Base-by-base conservation (phyloP, 2,113 vertebrate genomes). In the Apaloderma vittatum region DNA sequence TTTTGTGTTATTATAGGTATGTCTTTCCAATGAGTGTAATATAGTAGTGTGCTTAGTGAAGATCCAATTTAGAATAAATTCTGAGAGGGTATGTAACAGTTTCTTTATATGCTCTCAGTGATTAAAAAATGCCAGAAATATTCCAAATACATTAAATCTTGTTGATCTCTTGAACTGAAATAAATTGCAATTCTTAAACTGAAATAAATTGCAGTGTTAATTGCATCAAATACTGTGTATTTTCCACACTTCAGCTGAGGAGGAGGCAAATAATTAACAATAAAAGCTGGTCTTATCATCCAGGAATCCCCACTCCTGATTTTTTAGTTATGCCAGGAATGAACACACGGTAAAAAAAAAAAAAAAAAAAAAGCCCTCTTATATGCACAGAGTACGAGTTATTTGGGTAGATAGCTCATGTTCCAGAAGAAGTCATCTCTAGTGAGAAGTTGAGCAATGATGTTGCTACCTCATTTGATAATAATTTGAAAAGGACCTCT, bases 41-140 rank as follows among this genome's bases (percentile, higher is more conserved):
- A 78, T 63, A 88, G 85, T 72, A 94, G 72, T 90, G 61, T 84
- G 75, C 90, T 95, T 97, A 70, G 86, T 95, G 97, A 91, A 54
- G 71, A 76, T 94, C 62, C 84, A 92, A 30, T 97, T 97, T 75
- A 90, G 92, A 96, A 85, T 78, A 95, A 96, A 95, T 93, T 80
- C 83, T 97, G 93, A 73, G 68, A 73, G 74, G 45, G 40, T 92
- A 71, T 91, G 96, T 95, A 84, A 90, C 55, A 84, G 22, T 90
- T 94, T 78, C 80, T 96, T 97, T 95, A 16, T 48, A 24, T 10
- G 2, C 22, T 87, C 11, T 66, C 20, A 49, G 67, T 79, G 43
- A 90, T 92, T 73, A 62, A 76, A 86, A 95, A 77, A 90, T 84
- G n/a, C 78, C 54, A 76, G 51, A 88, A 93, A 73, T 90, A 84